These are phyloP conservation scores for Crenichthys baileyi DNA, from an alignment of 2,797 vertebrate genomes.

Conservation along the genomic window DNA sequence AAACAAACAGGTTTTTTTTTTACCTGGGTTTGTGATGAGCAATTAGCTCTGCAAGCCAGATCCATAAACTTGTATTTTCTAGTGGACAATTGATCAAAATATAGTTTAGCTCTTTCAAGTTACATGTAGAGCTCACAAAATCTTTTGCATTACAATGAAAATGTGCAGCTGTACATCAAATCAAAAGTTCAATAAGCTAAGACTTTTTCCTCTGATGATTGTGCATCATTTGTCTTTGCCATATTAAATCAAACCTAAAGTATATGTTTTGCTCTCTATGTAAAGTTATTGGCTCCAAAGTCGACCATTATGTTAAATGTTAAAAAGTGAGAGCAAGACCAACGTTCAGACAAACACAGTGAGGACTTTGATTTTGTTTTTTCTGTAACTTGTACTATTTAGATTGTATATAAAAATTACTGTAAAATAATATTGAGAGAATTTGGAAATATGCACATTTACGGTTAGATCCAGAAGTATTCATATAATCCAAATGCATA, in stretches of 20 bases:
- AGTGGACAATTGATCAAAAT: too few relatives aligned
- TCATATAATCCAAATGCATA: too few relatives aligned
- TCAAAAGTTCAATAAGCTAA: background rate
- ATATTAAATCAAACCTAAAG: background rate
- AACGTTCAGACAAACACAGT: background rate
- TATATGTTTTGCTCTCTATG: background rate
- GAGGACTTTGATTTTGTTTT: background rate
- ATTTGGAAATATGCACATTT: background rate
- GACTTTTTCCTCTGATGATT: background rate
- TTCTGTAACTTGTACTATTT: background rate
- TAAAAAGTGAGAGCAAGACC: background rate
- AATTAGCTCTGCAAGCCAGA: too few relatives aligned
- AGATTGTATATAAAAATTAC: background rate
- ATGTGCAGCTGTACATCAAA: too few relatives aligned
- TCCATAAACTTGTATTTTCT: too few relatives aligned
- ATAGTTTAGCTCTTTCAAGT: too few relatives aligned
- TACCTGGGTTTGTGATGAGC: background rate
- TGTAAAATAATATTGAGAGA: background rate
- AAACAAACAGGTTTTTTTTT: background rate
- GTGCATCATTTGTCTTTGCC: background rate
- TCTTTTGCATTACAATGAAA: too few relatives aligned
- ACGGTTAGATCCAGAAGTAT: background rate
- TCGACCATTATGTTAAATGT: background rate
- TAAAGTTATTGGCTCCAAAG: background rate
- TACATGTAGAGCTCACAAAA: too few relatives aligned